Conservation (phyloP, 2,888 invertebrate genomes). For the Melitaea athalia region DNA sequence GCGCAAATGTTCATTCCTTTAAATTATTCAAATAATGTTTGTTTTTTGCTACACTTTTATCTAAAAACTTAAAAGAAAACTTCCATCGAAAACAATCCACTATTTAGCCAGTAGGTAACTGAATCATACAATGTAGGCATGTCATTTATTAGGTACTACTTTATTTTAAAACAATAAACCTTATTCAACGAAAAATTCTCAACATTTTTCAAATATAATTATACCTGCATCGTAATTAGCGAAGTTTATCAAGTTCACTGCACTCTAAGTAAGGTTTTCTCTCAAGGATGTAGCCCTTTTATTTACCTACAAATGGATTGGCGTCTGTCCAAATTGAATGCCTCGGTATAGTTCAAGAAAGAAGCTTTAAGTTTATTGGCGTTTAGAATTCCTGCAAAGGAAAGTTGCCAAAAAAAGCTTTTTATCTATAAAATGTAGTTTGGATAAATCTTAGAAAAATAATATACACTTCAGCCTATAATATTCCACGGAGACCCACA, state of each 20-base stretch:
- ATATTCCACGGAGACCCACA: too few species aligned
- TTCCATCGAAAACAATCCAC: too few species aligned
- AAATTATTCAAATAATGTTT: too few species aligned
- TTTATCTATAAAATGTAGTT: too few species aligned
- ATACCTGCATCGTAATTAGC: neutral
- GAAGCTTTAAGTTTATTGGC: neutral
- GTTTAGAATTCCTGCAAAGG: neutral
- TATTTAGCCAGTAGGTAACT: too few species aligned
- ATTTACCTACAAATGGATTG: neutral
- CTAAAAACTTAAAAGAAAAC: too few species aligned
- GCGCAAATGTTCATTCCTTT: too few species aligned
- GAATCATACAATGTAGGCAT: too few species aligned
- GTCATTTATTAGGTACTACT: neutral
- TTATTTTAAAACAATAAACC: neutral
- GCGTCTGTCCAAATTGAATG: conserved; percentile 14
- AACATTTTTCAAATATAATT: neutral
- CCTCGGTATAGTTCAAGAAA: neutral
- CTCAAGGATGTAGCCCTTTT: neutral
- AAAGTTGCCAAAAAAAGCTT: too few species aligned
- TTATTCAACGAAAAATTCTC: neutral
- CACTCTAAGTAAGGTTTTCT: neutral
- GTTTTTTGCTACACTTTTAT: too few species aligned
- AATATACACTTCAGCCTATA: too few species aligned
- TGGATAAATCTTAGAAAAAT: too few species aligned
- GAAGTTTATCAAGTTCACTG: neutral